Conservation (phyloP, 1,140 invertebrate genomes). For the Trichoplusia ni region DNA sequence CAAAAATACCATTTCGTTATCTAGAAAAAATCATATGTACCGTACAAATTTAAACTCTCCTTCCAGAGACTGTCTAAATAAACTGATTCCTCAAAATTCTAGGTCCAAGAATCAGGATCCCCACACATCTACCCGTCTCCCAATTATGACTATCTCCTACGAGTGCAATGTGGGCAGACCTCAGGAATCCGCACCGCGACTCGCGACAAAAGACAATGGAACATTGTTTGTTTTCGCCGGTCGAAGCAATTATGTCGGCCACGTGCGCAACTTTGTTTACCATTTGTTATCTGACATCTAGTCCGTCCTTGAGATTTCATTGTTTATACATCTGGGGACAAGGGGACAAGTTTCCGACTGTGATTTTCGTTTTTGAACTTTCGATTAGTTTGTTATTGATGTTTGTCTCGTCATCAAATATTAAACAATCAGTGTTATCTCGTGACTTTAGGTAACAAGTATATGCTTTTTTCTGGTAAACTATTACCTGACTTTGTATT, state of each 20-base stretch:
- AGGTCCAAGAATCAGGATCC: neutral
- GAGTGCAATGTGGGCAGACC: slow-evolving; percentile 49
- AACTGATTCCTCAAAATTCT: too few species aligned
- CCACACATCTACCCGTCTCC: neutral
- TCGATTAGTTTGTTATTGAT: slow-evolving; percentile 16
- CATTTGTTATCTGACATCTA: slow-evolving; percentile 68
- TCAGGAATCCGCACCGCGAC: slow-evolving; percentile 37
- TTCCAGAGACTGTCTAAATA: too few species aligned
- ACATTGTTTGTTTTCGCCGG: slow-evolving; percentile 63
- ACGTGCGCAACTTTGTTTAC: slow-evolving; percentile 66
- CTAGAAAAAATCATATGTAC: too few species aligned
- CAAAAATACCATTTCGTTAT: too few species aligned
- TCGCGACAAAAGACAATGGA: slow-evolving; percentile 52
- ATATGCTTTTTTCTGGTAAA: too few species aligned
- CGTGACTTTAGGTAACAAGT: too few species aligned
- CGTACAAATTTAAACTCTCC: too few species aligned
- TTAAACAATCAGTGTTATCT: too few species aligned
- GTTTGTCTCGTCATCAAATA: too few species aligned
- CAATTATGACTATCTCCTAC: slow-evolving; percentile 30
- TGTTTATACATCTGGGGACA: slow-evolving; percentile 38
- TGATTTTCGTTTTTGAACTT: slow-evolving; percentile 36
- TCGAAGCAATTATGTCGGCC: slow-evolving; percentile 61
- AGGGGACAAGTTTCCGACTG: slow-evolving; percentile 40
- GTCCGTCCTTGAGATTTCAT: slow-evolving; percentile 63
- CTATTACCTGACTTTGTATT: too few species aligned